phyloP scores from a whole-genome alignment of 2,888 invertebrate genomes.

The Phaonia tiefii region DNA sequence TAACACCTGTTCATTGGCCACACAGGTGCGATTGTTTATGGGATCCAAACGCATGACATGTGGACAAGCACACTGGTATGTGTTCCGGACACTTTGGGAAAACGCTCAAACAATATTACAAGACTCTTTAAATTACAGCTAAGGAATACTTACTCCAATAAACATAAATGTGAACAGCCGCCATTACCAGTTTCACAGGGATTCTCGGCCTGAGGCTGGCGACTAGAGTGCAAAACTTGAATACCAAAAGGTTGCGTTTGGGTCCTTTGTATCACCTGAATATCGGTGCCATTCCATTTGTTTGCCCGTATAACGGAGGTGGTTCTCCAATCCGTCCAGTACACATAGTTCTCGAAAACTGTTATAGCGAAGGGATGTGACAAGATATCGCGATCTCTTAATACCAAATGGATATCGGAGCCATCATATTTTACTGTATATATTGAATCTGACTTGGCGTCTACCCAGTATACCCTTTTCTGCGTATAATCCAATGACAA shows the following conservation, averaged over 20 bases:
- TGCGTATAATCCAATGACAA: slow-evolving; percentile 89
- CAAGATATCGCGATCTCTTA: slow-evolving; percentile 87
- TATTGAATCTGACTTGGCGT: slow-evolving; percentile 93
- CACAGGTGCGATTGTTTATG: slow-evolving; percentile 82
- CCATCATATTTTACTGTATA: slow-evolving; percentile 93
- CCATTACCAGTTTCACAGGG: slow-evolving; percentile 88
- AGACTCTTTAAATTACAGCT: not conserved
- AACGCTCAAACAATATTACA: not conserved
- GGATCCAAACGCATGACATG: slow-evolving; percentile 90
- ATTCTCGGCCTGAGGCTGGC: slow-evolving; percentile 85
- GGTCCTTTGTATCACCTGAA: slow-evolving; percentile 89
- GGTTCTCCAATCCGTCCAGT: slow-evolving; percentile 97
- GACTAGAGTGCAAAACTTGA: slow-evolving; percentile 89
- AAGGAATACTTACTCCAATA: slow-evolving; percentile 81
- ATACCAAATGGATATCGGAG: slow-evolving; percentile 83
- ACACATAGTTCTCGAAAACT: slow-evolving; percentile 91
- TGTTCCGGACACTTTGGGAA: slow-evolving; percentile 81
- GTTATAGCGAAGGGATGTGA: slow-evolving; percentile 95
- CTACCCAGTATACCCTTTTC: slow-evolving; percentile 90
- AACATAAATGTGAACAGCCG: slow-evolving; percentile 90
- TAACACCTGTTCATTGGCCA: slow-evolving; percentile 89
- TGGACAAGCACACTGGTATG: slow-evolving; percentile 90
- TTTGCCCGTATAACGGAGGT: slow-evolving; percentile 92
- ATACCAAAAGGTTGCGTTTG: slow-evolving; percentile 95
- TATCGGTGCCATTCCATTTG: slow-evolving; percentile 92